A percentile compares a stretch with the other conserved stretches of the same genome.
These are phyloP conservation scores for Botia almorhae DNA, from an alignment of 2,797 vertebrate species.

Conservation along the genomic window DNA sequence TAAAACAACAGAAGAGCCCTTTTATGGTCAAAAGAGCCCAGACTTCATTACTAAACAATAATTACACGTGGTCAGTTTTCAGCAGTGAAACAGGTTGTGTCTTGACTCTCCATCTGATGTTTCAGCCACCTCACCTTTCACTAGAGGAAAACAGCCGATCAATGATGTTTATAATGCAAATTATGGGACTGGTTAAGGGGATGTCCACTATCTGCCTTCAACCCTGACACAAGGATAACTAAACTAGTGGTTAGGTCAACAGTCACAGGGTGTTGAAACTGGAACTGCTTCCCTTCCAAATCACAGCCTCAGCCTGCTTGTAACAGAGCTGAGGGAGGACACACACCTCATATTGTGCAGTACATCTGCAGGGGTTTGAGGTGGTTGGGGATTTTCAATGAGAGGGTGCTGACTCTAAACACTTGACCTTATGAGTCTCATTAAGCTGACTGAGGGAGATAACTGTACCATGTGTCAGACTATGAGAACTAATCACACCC, in stretches of 20 bases:
- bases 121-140: neutral
- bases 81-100: neutral
- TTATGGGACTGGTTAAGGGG: neutral
- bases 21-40: constrained; percentile 36
- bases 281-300: constrained; percentile 50
- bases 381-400: constrained; percentile 53
- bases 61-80: neutral
- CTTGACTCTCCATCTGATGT: neutral
- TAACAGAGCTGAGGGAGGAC: constrained; percentile 17
- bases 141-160: neutral
- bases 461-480: constrained; percentile 4
- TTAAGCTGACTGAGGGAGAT: constrained; percentile 23
- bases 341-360: constrained; percentile 9
- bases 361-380: constrained; percentile 26
- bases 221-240: constrained; percentile 23
- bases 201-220: constrained; percentile 40
- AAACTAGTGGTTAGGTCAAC: constrained; percentile 29
- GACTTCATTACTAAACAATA: neutral
- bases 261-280: constrained; percentile 4
- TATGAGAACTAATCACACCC: constrained; percentile 9
- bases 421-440: constrained; percentile 57
- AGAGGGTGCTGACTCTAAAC: constrained; percentile 52
- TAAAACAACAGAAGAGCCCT: constrained; percentile 44
- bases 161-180: neutral
- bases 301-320: constrained; percentile 25